Evolutionary conservation across 1,140 invertebrate genomes (phyloP).

Genomic region (Pentalonia nigronervosa): DNA sequence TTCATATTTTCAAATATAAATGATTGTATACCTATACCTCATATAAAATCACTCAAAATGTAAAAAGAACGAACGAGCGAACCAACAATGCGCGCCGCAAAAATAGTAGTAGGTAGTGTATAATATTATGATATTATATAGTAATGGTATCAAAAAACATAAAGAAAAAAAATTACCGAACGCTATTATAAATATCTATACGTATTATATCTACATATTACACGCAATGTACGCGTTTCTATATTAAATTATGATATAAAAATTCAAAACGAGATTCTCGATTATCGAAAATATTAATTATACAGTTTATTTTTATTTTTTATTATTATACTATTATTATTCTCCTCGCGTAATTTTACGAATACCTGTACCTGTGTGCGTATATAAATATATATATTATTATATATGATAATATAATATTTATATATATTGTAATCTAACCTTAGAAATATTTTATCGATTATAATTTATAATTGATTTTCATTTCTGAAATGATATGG

Average conservation of each 20-base stretch:
- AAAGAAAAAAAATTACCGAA: not conserved
- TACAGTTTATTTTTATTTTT: constrained; percentile 15
- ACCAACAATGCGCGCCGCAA: not conserved
- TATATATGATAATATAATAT: not conserved
- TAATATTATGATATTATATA: not conserved
- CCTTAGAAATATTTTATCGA: constrained; percentile 27
- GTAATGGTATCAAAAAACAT: not conserved
- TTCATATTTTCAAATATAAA: constrained; percentile 1
- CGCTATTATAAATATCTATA: not conserved
- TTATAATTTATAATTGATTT: constrained; percentile 42
- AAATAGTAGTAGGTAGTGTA: not conserved
- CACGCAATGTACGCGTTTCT: not conserved
- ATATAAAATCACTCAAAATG: not conserved
- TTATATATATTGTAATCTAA: not conserved
- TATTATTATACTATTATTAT: constrained; percentile 21
- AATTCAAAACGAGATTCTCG: constrained; percentile 9
- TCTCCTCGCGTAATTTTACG: not conserved
- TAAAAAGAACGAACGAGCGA: not conserved
- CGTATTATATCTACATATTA: not conserved
- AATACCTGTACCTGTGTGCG: not conserved
- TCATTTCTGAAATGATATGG: constrained; percentile 22
- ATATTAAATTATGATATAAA: not conserved
- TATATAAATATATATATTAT: not conserved
- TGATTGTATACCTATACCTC: not conserved
- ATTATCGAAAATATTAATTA: constrained; percentile 17